Percentiles rank a stretch among this genome's conserved stretches.
Evolutionary conservation across 2,888 invertebrate species (phyloP).

Genomic region (Noctua comes): DNA sequence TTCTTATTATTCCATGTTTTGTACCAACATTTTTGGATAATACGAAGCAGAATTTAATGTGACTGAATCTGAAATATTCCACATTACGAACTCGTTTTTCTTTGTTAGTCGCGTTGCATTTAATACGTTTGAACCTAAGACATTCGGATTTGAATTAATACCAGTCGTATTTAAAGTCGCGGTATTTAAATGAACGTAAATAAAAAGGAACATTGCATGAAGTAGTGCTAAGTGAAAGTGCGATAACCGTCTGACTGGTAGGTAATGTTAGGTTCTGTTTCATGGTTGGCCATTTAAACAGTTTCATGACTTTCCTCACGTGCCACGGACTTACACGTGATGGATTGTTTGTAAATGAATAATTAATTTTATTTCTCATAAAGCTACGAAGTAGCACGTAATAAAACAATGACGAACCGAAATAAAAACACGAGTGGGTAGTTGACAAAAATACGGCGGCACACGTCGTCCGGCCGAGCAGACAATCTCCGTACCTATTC

Average conservation of each 20-base stretch:
- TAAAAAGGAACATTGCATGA: constrained; percentile 71
- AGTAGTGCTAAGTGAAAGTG: constrained; percentile 70
- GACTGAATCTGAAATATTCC: constrained; percentile 54
- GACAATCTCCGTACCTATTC: constrained; percentile 83
- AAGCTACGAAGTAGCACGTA: constrained; percentile 63
- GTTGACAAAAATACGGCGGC: constrained; percentile 68
- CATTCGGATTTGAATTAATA: constrained; percentile 62
- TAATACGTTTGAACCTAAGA: constrained; percentile 57
- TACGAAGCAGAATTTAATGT: constrained; percentile 48
- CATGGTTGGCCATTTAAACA: constrained; percentile 61
- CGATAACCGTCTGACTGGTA: constrained; percentile 70
- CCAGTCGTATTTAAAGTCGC: constrained; percentile 55
- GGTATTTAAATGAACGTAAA: constrained; percentile 67
- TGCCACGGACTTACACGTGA: constrained; percentile 62
- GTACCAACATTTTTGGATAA: constrained; percentile 47
- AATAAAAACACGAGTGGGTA: constrained; percentile 65
- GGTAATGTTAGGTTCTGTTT: constrained; percentile 62
- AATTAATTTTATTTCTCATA: constrained; percentile 63
- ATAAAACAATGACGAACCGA: constrained; percentile 62
- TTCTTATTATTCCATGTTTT: constrained; percentile 45
- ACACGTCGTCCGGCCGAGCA: constrained; percentile 77
- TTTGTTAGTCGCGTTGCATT: constrained; percentile 58
- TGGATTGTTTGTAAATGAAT: constrained; percentile 70
- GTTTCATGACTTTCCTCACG: constrained; percentile 72
- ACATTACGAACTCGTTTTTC: constrained; percentile 50